These are phyloP conservation scores for Strigamia crassipes DNA, from an alignment of 2,888 invertebrate species.

Conservation along the genomic window DNA sequence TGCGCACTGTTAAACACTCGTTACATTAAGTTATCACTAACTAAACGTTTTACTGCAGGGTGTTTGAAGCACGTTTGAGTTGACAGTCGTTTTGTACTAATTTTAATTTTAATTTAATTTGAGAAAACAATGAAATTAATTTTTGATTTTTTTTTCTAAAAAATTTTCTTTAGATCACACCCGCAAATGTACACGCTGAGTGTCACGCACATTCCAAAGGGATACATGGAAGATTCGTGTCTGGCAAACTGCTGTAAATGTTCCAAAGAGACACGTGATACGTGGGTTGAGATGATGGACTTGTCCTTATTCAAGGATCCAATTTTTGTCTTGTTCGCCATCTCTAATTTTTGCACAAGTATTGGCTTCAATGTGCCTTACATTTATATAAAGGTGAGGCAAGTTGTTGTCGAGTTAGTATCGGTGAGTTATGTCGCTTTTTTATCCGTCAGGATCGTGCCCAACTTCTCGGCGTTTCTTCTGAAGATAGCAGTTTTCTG, in stretches of 20 bases:
- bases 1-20: background rate
- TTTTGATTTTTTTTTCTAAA: constrained; percentile 35
- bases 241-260: constrained; percentile 63
- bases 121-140: background rate
- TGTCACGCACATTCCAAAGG: constrained; percentile 55
- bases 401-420: background rate
- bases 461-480: constrained; percentile 65
- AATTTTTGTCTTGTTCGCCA: constrained; percentile 83
- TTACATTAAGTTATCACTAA: background rate
- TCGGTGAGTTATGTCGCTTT: constrained; percentile 20
- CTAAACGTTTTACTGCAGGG: background rate
- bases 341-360: constrained; percentile 94
- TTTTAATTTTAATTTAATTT: background rate
- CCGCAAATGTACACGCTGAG: constrained; percentile 55
- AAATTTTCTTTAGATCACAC: background rate
- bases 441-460: constrained; percentile 67
- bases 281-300: constrained; percentile 81
- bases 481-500: constrained; percentile 69
- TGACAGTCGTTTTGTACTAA: background rate
- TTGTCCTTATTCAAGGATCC: constrained; percentile 80
- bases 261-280: constrained; percentile 72
- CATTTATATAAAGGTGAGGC: constrained; percentile 72
- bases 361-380: constrained; percentile 94
- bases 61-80: background rate
- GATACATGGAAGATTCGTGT: constrained; percentile 47